These are phyloP conservation scores for Luidia sarsii DNA, from an alignment of 53 echinoderm and acorn worm species.

Conservation along the genomic window DNA sequence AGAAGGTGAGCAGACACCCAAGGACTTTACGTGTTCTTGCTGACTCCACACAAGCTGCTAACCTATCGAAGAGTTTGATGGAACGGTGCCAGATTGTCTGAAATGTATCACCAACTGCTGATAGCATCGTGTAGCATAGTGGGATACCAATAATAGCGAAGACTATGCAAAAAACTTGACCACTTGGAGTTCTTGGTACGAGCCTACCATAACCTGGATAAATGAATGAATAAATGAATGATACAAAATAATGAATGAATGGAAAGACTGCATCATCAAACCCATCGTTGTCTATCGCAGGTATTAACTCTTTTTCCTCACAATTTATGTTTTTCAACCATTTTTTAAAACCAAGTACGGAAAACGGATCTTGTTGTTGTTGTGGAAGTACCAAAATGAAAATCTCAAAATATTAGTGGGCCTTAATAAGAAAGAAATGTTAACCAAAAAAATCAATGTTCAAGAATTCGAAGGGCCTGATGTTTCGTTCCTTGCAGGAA, in stretches of 20 bases:
- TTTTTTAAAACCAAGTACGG: too few relatives aligned
- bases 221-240: not conserved
- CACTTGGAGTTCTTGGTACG: slow-evolving; percentile 27
- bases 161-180: slow-evolving; percentile 48
- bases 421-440: too few relatives aligned
- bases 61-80: slow-evolving; percentile 13
- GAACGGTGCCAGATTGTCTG: slow-evolving; percentile 27
- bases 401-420: too few relatives aligned
- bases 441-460: too few relatives aligned
- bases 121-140: slow-evolving; percentile 30
- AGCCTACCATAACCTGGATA: slow-evolving; percentile 51
- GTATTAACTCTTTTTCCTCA: too few relatives aligned
- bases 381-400: too few relatives aligned
- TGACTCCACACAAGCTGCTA: not conserved
- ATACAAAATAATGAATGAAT: not conserved
- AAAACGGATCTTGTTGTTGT: too few relatives aligned
- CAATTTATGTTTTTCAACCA: too few relatives aligned
- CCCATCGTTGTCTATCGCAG: too few relatives aligned
- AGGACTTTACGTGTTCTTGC: slow-evolving; percentile 2
- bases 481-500: too few relatives aligned
- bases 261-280: too few relatives aligned
- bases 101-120: slow-evolving; percentile 47
- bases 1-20: slow-evolving; percentile 9
- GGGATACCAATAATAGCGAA: slow-evolving; percentile 58
- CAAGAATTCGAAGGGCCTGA: too few relatives aligned